Evolutionary conservation across 2,797 vertebrate genomes (phyloP).

Genomic region (Pangasius krempfi): DNA sequence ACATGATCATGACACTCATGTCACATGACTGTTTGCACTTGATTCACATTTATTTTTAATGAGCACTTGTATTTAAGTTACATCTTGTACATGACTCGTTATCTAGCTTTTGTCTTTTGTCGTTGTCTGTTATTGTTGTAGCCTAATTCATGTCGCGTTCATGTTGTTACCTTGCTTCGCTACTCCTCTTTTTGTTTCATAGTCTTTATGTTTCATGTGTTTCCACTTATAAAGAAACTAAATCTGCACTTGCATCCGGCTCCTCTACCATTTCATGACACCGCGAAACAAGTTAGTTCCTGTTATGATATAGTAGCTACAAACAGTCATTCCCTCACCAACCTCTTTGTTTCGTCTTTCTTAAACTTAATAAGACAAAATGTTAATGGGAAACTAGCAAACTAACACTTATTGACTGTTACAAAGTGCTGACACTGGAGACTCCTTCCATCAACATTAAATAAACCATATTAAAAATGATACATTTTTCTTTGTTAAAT

Average conservation of each 20-base stretch:
- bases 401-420: neutral
- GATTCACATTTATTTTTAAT: neutral
- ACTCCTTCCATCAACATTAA: neutral
- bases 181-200: neutral
- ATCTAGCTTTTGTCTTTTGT: neutral
- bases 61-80: neutral
- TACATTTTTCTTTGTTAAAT: no score
- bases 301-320: neutral
- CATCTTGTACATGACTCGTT: no score
- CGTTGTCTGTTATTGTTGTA: neutral
- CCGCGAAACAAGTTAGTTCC: neutral
- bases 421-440: neutral
- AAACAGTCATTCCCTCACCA: neutral
- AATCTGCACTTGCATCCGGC: neutral
- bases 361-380: neutral
- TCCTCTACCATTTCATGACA: neutral
- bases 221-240: neutral
- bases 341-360: neutral
- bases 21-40: no score
- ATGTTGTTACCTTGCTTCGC: no score
- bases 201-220: neutral
- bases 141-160: no score
- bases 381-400: neutral
- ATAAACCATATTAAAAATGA: neutral
- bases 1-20: no score